These are phyloP conservation scores for Clarias magur DNA, from an alignment of 2,113 vertebrate genomes.

Conservation along the genomic window DNA sequence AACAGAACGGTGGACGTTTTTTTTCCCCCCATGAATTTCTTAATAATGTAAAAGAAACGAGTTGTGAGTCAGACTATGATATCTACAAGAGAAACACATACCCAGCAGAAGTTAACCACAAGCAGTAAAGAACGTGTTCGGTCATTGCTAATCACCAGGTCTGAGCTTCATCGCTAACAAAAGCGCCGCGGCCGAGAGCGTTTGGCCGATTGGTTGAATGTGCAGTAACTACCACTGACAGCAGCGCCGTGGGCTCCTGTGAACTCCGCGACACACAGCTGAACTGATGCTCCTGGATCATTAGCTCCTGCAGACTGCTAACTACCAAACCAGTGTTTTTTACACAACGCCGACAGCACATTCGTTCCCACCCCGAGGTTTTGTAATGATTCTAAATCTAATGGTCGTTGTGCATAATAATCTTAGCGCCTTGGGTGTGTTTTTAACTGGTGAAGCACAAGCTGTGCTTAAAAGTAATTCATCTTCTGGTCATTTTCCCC, in stretches of 20 bases:
- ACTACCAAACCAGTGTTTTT: conserved; percentile 56
- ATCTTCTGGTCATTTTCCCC: conserved; percentile 38
- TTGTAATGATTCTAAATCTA: conserved; percentile 23
- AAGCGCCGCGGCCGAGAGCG: conserved; percentile 8
- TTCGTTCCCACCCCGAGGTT: conserved; percentile 29
- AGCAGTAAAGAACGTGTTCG: not conserved
- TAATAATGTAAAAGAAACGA: not conserved
- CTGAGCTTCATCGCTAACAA: conserved; percentile 21
- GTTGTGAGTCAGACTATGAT: not conserved
- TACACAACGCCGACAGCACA: conserved; percentile 63
- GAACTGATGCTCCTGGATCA: conserved; percentile 73
- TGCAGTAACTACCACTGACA: conserved; percentile 62
- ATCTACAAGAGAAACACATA: not conserved
- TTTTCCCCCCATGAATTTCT: not conserved
- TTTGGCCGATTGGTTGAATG: conserved; percentile 43
- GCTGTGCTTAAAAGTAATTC: conserved; percentile 28
- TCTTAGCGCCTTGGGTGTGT: conserved; percentile 23
- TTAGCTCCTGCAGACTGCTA: conserved; percentile 56
- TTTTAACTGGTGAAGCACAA: conserved; percentile 32
- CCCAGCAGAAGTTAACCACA: not conserved
- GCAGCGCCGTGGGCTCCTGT: conserved; percentile 59
- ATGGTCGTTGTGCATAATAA: conserved; percentile 35
- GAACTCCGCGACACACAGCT: conserved; percentile 67
- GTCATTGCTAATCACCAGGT: conserved; percentile 21
- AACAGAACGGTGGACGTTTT: not conserved